A percentile compares a stretch with the other conserved stretches of the same genome.
Evolutionary conservation across 2,113 vertebrate genomes (phyloP).

Genomic region (Dunckerocampus dactyliophorus): DNA sequence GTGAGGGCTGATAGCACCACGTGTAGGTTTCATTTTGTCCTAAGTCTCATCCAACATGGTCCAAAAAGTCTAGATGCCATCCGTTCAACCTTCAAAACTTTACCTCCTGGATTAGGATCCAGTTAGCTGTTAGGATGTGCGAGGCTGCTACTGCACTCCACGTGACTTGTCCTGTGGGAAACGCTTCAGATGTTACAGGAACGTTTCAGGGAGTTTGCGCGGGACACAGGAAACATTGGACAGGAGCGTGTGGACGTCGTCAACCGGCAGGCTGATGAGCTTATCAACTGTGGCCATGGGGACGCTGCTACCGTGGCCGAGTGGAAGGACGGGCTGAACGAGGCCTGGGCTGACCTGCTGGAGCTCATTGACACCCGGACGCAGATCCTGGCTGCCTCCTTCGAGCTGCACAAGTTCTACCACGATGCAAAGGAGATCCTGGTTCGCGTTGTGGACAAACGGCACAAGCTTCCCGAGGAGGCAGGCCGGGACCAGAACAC

Average conservation of each 20-base stretch:
- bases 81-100: too few relatives aligned
- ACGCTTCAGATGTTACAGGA: slow-evolving; percentile 93
- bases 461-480: slow-evolving; percentile 96
- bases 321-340: slow-evolving; percentile 97
- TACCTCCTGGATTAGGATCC: too few relatives aligned
- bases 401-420: slow-evolving; percentile 96
- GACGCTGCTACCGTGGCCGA: slow-evolving; percentile 96
- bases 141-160: too few relatives aligned
- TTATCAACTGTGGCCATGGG: slow-evolving; percentile 90
- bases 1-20: too few relatives aligned
- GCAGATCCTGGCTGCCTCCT: slow-evolving; percentile 94
- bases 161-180: too few relatives aligned
- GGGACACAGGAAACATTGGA: slow-evolving; percentile 94
- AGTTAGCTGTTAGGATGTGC: too few relatives aligned
- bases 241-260: slow-evolving; percentile 93
- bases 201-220: slow-evolving; percentile 93
- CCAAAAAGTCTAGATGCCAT: too few relatives aligned
- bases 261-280: slow-evolving; percentile 91
- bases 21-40: too few relatives aligned
- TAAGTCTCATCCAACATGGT: too few relatives aligned
- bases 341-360: slow-evolving; percentile 96
- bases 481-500: slow-evolving; percentile 98
- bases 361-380: slow-evolving; percentile 97
- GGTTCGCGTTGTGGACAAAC: slow-evolving; percentile 93
- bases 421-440: slow-evolving; percentile 95